Evolutionary conservation across 2,888 invertebrate species (phyloP), one percentile per base, ranked within the genome.

Genomic region (Lepidochrysops patricia): DNA sequence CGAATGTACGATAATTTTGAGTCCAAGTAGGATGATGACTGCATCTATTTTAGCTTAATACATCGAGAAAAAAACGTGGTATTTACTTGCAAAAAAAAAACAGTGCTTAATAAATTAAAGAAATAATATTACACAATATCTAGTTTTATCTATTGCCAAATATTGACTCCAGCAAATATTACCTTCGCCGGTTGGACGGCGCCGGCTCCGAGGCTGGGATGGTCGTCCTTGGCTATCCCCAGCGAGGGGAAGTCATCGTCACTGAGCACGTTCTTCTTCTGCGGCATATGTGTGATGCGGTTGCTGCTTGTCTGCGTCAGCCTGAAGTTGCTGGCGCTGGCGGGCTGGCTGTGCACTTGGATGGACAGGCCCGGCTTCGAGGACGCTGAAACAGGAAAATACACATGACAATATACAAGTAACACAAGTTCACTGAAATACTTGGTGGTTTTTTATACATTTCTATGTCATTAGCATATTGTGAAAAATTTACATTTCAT

Each of bases 361-460:
- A 90, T 88, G 0, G 89, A 89, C n/a, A 90, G 81, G 61, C 86
- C 82, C 4, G 89, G 90, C 63, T 89, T 90, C 0, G 66, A 60
- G 2, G 82, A 86, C 88, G 72, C 0, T 68, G 67, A 48, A 15
- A 57, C 7, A 58, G 12, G 13, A 9, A 3, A 13, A 13, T 2
- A 6, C 7, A 4, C 34, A 34, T 6, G 9, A 57, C 5, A 48
- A 12, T 4, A 50, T n/a, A 50, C 26, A 9, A 52, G 52, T 27
- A 27, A n/a, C n/a, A 15, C 13, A n/a, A 12, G 3, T 32, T 3
- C 12, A 27, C 23, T 9, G n/a, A n/a, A n/a, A n/a, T n/a, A n/a
- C n/a, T n/a, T n/a, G n/a, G n/a, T n/a, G n/a, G n/a, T n/a, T n/a
- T n/a, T n/a, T n/a, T n/a, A n/a, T n/a, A n/a, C n/a, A n/a, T n/a